Base-by-base conservation (phyloP, 2,797 vertebrate genomes). In the Darevskia mixta region DNA sequence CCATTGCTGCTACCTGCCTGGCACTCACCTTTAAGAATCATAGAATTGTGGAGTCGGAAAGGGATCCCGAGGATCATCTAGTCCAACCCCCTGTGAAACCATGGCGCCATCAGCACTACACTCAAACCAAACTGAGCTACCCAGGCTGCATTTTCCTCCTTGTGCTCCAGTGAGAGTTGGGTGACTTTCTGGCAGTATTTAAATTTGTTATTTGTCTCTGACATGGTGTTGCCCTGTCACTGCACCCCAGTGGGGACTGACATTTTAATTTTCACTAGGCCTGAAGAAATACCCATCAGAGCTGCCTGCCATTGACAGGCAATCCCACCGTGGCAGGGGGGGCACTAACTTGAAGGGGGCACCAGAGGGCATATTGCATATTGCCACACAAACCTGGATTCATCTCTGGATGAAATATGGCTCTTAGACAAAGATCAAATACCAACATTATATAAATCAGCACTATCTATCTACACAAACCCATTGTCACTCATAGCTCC, bases 401-500 rank as follows among this genome's bases (percentile, higher is more conserved):
- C 11, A 17, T 23, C 41, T 10, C 27, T 49, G 23, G 11, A 27
- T 29, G 29, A 78, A 25, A 43, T 43, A 77, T 15, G 10, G n/a
- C 58, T 67, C 32, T 83, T 82, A 89, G 67, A 27, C 27, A 20
- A 85, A 75, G 38, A 77, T 3, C 55, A 35, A 38, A 32, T 11
- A 32, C 1, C 27, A 72, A 17, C 49, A 55, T 55, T 55, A 55
- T 55, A 55, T 55, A 55, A 55, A 55, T 55, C 49, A 55, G 49
- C 49, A 55, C 15, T 4, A 55, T 55, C 58, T 64, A 90, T 84
- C 92, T 90, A 91, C 75, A 23, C 17, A 87, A 86, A 49, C 75
- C 91, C 67, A 88, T 90, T 93, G 93, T 88, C 58, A 73, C 91
- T 84, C 88, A 89, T 92, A 90, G 72, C 80, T 81, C 82, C 82